Base-by-base conservation (phyloP, 2,888 invertebrate genomes). In the Podabrus alpinus region DNA sequence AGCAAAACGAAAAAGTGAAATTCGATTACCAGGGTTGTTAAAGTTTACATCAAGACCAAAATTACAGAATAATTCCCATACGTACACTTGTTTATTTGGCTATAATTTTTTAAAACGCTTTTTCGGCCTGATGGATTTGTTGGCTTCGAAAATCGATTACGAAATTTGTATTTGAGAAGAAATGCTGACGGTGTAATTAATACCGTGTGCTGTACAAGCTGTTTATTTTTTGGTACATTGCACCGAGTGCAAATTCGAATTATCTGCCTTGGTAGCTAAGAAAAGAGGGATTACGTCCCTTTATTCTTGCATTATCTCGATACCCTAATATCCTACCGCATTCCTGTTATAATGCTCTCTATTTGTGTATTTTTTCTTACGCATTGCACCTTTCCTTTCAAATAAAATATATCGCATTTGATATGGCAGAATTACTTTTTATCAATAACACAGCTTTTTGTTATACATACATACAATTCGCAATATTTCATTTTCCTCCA, bases 261-360 rank as follows among this genome's bases (percentile, higher is more conserved):
- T 72, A 76, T 76, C 72, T 74, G 74, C 78, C 62, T 72, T 76
- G 76, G 69, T 73, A 72, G 68, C 19, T 68, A 68, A 74, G 74
- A 78, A 78, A 74, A 66, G 78, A 71, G 74, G 76, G 78, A 78
- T 78, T 78, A 78, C 60, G 67, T 64, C 66, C 69, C 73, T 73
- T 66, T 73, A 45, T 75, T 75, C 76, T 74, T 61, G 71, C 21
- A 78, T 78, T 78, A 78, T 76, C 64, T 66, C 17, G 75, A 78
- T 74, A 78, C 71, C 73, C 72, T 64, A 29, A 66, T 71, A 72
- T 74, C 73, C 66, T 66, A 73, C 75, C 75, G 70, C 73, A 72
- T 72, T 66, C 69, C 19, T 66, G 61, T 25, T 66, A 21, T 45
- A 21, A 19, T 64, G 9, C n/a, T 16, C 21, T 61, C 15, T 72